Evolutionary conservation across 1,140 invertebrate genomes (phyloP).

Genomic region (Lasaia peninsularis): DNA sequence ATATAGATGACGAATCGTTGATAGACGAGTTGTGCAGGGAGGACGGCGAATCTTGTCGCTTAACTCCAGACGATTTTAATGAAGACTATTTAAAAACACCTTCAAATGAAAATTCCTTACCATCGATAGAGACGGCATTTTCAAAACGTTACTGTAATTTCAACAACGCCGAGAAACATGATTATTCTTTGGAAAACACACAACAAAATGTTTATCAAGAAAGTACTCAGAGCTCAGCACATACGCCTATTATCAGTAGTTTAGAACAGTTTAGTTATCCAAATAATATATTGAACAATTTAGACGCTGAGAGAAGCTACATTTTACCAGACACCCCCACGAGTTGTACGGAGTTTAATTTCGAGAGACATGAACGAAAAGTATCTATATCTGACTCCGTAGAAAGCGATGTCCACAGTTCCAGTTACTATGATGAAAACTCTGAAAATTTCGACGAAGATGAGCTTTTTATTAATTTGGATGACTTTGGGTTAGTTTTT

Average conservation of each 20-base stretch:
- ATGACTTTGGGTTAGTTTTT: conserved; percentile 59
- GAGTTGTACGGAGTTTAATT: conserved; percentile 65
- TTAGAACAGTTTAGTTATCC: conserved; percentile 70
- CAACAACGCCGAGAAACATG: conserved; percentile 42
- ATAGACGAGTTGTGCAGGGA: conserved; percentile 66
- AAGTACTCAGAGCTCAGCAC: conserved; percentile 28
- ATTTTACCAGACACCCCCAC: conserved; percentile 63
- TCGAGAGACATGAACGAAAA: conserved; percentile 54
- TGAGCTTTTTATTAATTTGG: conserved; percentile 64
- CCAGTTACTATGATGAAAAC: conserved; percentile 63
- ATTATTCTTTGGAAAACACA: conserved; percentile 14
- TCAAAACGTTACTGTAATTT: conserved; percentile 67
- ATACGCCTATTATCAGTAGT: conserved; percentile 46
- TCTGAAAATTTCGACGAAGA: conserved; percentile 67
- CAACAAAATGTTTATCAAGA: conserved; percentile 36
- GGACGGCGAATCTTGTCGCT: conserved; percentile 50
- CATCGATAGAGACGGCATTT: conserved; percentile 73
- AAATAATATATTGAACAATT: conserved; percentile 64
- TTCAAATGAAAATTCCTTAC: conserved; percentile 53
- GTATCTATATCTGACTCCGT: conserved; percentile 62
- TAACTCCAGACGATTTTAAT: conserved; percentile 59
- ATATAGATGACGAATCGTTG: conserved; percentile 66
- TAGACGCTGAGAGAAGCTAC: conserved; percentile 53
- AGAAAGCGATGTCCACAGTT: conserved; percentile 61
- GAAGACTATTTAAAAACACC: conserved; percentile 54